Conservation (phyloP, 2,113 vertebrate genomes). For the Corythaeola cristata region DNA sequence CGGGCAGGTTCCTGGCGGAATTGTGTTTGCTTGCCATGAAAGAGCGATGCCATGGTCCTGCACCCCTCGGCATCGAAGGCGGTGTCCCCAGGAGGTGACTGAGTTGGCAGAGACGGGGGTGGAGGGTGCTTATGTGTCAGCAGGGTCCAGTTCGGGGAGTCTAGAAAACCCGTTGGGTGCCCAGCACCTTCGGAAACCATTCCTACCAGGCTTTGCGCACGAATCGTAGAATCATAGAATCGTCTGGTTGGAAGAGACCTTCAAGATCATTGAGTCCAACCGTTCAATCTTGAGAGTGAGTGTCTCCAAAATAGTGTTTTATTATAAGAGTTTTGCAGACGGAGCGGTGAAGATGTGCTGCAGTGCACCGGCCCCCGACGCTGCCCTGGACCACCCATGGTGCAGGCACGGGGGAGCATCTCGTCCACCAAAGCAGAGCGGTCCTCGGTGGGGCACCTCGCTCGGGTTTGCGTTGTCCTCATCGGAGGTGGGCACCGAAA, state of each 20-base stretch:
- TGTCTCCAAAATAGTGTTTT: neutral
- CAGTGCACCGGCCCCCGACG: fast-evolving
- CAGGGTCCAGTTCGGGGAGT: neutral
- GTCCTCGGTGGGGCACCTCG: neutral
- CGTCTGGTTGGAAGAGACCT: too few relatives aligned
- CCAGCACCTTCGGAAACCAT: neutral
- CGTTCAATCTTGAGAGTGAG: fast-evolving
- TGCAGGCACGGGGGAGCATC: neutral
- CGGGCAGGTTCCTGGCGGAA: neutral
- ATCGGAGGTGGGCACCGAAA: neutral
- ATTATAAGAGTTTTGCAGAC: neutral
- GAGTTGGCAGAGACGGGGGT: neutral
- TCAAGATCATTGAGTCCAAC: too few relatives aligned
- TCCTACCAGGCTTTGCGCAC: neutral
- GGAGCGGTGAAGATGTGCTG: neutral
- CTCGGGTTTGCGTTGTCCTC: neutral
- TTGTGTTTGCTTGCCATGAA: neutral
- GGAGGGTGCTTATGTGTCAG: neutral
- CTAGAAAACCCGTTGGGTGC: neutral
- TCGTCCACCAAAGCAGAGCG: neutral
- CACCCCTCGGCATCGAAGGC: neutral
- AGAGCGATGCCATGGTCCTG: neutral
- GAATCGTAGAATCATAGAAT: too few relatives aligned
- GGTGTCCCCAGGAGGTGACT: neutral
- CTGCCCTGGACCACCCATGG: fast-evolving